phyloP scores from a whole-genome alignment of 2,113 vertebrate genomes.

The Eclectus roratus region DNA sequence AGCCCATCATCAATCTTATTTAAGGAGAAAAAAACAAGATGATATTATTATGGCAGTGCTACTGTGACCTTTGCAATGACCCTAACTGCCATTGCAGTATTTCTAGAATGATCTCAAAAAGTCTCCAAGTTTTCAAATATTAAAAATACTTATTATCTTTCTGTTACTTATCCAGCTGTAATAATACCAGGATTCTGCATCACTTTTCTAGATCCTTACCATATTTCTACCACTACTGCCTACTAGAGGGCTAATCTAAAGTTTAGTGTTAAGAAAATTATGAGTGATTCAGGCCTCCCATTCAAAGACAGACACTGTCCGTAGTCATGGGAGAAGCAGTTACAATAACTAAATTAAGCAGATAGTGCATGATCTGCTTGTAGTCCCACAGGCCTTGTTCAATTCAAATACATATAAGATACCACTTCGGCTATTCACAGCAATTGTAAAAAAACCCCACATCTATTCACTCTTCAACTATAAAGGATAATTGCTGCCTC shows the following conservation, averaged over 20 bases:
- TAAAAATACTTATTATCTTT: background rate
- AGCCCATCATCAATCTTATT: background rate
- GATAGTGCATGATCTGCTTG: background rate
- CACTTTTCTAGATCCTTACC: background rate
- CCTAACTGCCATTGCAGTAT: background rate
- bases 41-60: background rate
- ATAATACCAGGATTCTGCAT: background rate
- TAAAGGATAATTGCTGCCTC: background rate
- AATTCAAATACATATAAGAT: background rate
- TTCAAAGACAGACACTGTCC: background rate
- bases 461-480: background rate
- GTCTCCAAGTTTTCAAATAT: background rate
- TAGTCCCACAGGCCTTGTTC: background rate
- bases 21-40: background rate
- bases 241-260: background rate
- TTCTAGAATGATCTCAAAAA: background rate
- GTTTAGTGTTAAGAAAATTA: background rate
- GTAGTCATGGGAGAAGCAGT: background rate
- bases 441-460: background rate
- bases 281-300: background rate
- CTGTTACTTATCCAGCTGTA: background rate
- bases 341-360: background rate
- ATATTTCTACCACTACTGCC: background rate
- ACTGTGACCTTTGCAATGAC: background rate
- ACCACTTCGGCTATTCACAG: background rate